Conservation (phyloP, 2,797 vertebrate species). For the Phaenicophaeus curvirostris region DNA sequence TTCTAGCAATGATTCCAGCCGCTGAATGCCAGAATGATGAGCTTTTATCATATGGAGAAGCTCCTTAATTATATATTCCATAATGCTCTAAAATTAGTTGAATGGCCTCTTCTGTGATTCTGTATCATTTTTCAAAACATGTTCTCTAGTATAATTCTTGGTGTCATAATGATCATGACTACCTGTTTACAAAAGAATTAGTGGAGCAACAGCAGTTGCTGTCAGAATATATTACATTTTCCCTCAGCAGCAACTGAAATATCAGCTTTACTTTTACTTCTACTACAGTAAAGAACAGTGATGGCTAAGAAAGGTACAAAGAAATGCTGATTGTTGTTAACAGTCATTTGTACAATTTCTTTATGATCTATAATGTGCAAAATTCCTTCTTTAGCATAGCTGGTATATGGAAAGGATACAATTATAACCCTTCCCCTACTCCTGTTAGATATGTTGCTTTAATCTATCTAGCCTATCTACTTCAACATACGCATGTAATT, state of each 20-base stretch:
- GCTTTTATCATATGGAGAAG: constrained; percentile 30
- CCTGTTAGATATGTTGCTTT: background rate
- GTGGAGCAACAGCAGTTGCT: background rate
- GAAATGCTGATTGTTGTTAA: background rate
- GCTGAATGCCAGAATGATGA: constrained; percentile 39
- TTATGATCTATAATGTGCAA: background rate
- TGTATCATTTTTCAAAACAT: constrained; percentile 4
- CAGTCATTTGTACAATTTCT: background rate
- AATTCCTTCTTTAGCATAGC: background rate
- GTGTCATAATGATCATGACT: background rate
- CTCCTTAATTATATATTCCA: constrained; percentile 36
- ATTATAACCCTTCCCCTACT: background rate
- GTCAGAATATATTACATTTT: background rate
- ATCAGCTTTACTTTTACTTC: too few relatives aligned
- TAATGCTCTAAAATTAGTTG: constrained; percentile 46
- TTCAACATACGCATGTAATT: background rate
- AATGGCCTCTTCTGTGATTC: background rate
- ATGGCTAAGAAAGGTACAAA: background rate
- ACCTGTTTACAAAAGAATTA: background rate
- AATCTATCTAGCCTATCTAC: background rate
- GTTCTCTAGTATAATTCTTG: background rate
- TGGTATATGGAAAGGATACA: background rate
- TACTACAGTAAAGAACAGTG: background rate
- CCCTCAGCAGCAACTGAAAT: background rate
- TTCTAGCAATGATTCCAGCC: background rate